Percentiles rank a stretch among this genome's conserved stretches.
These are phyloP conservation scores for Phenganax subtilis DNA, from an alignment of 92 coral and sea anemone species.

Conservation along the genomic window DNA sequence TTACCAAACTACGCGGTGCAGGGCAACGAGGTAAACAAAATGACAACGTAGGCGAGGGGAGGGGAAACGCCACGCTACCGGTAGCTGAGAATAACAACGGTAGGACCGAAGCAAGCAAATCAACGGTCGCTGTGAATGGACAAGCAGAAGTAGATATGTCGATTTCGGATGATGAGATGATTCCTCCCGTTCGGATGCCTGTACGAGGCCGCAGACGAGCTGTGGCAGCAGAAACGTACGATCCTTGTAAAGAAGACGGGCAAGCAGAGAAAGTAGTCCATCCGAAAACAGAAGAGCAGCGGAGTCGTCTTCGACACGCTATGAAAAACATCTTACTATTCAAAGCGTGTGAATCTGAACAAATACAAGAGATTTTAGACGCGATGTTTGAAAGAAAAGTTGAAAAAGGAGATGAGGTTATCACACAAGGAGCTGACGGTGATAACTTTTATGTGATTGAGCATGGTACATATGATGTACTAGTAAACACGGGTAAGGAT, in stretches of 20 bases:
- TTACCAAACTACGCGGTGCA: slow-evolving; percentile 58
- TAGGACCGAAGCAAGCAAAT: slow-evolving; percentile 11
- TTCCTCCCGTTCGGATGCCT: slow-evolving; percentile 71
- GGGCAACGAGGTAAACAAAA: slow-evolving; percentile 59
- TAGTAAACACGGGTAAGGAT: slow-evolving; percentile 58
- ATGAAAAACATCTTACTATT: slow-evolving; percentile 78
- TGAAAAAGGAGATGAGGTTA: slow-evolving; percentile 63
- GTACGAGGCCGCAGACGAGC: slow-evolving; percentile 79
- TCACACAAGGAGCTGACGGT: slow-evolving; percentile 92
- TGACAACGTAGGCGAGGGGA: slow-evolving; percentile 3
- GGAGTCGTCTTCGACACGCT: slow-evolving; percentile 69
- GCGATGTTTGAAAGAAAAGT: slow-evolving; percentile 92
- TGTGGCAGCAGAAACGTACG: slow-evolving; percentile 93
- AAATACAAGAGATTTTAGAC: slow-evolving; percentile 66
- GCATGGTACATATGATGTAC: slow-evolving; percentile 82
- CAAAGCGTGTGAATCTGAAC: slow-evolving; percentile 86
- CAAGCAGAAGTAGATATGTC: slow-evolving; percentile 29
- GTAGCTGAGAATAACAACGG: background rate
- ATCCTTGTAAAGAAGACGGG: slow-evolving; percentile 69
- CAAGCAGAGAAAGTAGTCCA: slow-evolving; percentile 64
- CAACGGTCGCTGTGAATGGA: slow-evolving; percentile 42
- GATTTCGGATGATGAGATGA: slow-evolving; percentile 59
- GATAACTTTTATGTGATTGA: slow-evolving; percentile 95
- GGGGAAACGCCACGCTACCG: slow-evolving; percentile 13
- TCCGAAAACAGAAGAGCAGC: slow-evolving; percentile 85